Evolutionary conservation across 2,888 invertebrate species (phyloP).

Genomic region (Podabrus alpinus): DNA sequence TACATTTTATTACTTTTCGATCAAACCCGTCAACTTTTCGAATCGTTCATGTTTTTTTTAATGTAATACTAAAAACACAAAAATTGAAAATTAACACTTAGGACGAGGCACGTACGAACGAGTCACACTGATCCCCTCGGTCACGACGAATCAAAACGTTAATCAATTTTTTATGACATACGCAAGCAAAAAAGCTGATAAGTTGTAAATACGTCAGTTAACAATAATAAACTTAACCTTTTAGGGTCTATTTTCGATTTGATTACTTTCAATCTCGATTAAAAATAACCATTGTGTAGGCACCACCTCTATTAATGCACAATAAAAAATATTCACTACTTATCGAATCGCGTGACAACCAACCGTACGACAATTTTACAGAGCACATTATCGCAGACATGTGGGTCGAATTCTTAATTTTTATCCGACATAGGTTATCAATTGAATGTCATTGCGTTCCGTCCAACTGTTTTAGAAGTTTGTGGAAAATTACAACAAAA

Average conservation of each 20-base stretch:
- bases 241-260: slow-evolving; percentile 1
- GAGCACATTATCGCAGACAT: background rate
- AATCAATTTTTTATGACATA: background rate
- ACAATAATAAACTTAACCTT: slow-evolving; percentile 16
- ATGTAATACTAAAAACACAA: background rate
- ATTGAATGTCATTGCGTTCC: background rate
- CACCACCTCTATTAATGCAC: background rate
- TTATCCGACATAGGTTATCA: background rate
- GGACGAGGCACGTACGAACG: background rate
- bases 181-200: background rate
- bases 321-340: background rate
- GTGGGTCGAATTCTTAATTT: background rate
- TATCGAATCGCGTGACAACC: background rate
- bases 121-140: background rate
- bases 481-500: background rate
- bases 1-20: slow-evolving; percentile 57
- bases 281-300: slow-evolving; percentile 1
- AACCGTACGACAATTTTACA: background rate
- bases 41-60: background rate
- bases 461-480: background rate
- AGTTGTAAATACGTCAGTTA: slow-evolving; percentile 2
- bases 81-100: background rate
- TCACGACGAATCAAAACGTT: background rate
- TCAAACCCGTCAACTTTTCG: background rate
- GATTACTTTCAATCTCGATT: background rate